Percentiles rank a stretch among this genome's conserved stretches.
Conservation (phyloP, 2,888 invertebrate species). For the Pelosia muscerda region DNA sequence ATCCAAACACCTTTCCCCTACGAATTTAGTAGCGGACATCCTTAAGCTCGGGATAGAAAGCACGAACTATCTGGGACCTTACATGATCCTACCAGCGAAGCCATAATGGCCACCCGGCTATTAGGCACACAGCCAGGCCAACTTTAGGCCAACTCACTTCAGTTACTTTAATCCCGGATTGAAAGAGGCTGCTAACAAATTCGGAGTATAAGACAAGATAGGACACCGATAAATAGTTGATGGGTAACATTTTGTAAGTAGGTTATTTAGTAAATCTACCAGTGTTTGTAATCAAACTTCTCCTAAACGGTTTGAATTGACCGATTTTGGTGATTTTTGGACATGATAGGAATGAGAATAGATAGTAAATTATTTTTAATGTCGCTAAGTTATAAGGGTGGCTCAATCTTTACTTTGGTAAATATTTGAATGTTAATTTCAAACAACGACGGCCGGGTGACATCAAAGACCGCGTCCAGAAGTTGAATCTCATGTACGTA, state of each 20-base stretch:
- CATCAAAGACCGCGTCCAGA: no score
- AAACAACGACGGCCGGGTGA: no score
- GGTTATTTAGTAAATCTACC: no score
- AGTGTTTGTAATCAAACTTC: no score
- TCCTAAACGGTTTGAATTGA: no score
- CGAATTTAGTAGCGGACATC: slow-evolving; percentile 54
- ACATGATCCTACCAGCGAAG: slow-evolving; percentile 64
- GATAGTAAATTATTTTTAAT: no score
- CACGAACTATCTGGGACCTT: slow-evolving; percentile 55
- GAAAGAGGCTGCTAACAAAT: slow-evolving; percentile 62
- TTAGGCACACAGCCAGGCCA: slow-evolving; percentile 65
- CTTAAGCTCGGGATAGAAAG: slow-evolving; percentile 56
- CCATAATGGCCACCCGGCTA: slow-evolving; percentile 66
- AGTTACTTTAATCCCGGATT: slow-evolving; percentile 70
- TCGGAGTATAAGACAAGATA: slow-evolving; percentile 46
- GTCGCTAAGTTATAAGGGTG: no score
- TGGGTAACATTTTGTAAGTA: slow-evolving; percentile 23
- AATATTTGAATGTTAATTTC: no score
- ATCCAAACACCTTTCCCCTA: slow-evolving; percentile 50
- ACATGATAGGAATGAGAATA: no score
- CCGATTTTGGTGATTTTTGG: no score
- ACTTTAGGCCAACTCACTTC: slow-evolving; percentile 58
- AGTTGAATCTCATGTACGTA: no score
- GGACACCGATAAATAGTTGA: slow-evolving; percentile 38
- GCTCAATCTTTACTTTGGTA: no score